Evolutionary conservation across 2,888 invertebrate genomes (phyloP).

Genomic region (Eudemis profundana): DNA sequence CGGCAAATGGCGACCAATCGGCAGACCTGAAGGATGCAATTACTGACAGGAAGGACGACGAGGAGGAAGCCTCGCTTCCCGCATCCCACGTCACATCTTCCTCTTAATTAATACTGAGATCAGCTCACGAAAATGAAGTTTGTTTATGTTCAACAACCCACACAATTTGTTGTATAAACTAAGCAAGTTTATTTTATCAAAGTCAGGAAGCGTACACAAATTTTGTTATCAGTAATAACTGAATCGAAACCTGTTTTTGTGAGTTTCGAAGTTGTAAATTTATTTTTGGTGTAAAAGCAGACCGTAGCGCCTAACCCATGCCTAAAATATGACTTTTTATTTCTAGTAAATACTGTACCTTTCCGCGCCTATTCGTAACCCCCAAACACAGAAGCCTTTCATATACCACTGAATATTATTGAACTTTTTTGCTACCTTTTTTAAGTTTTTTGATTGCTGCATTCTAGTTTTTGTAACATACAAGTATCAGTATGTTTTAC

Average conservation of each 20-base stretch:
- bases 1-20: slow-evolving; percentile 68
- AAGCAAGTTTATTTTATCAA: slow-evolving; percentile 26
- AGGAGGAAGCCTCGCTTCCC: background rate
- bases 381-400: too few species aligned
- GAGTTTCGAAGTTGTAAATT: background rate
- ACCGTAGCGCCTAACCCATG: background rate
- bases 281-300: background rate
- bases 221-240: slow-evolving; percentile 7
- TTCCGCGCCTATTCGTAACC: too few species aligned
- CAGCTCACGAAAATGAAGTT: slow-evolving; percentile 24
- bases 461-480: too few species aligned
- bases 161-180: slow-evolving; percentile 18
- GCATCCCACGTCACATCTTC: slow-evolving; percentile 4
- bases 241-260: background rate
- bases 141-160: slow-evolving; percentile 25
- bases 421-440: too few species aligned
- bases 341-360: too few species aligned
- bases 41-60: slow-evolving; percentile 53
- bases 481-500: background rate
- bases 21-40: slow-evolving; percentile 70
- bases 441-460: too few species aligned
- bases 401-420: too few species aligned
- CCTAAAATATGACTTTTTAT: too few species aligned
- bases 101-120: slow-evolving; percentile 34
- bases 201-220: slow-evolving; percentile 2